phyloP scores from a whole-genome alignment of 2,888 invertebrate genomes.

The Camponotus fellah region DNA sequence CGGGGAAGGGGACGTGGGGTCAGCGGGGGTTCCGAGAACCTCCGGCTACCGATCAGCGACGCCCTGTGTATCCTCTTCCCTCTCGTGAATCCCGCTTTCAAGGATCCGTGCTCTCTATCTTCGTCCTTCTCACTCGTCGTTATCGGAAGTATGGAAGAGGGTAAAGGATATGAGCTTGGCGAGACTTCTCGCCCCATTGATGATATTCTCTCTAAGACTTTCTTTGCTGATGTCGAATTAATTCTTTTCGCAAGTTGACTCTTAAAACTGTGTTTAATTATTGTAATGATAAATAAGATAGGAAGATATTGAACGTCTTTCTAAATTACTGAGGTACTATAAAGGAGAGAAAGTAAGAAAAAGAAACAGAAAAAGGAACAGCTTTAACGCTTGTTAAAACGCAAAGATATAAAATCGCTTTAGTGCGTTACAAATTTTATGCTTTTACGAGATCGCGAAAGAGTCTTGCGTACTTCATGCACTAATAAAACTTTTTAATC shows the following conservation, averaged over 20 bases:
- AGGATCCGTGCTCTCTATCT: not conserved
- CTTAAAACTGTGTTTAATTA: not conserved
- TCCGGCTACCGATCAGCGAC: slow-evolving; percentile 74
- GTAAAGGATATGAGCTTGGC: slow-evolving; percentile 29
- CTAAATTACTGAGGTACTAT: not conserved
- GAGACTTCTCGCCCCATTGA: not conserved
- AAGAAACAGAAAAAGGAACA: slow-evolving; percentile 13
- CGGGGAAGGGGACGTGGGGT: slow-evolving; percentile 28
- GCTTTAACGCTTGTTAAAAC: slow-evolving; percentile 64
- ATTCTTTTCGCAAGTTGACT: not conserved
- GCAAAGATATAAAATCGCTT: slow-evolving; percentile 66
- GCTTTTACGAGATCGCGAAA: slow-evolving; percentile 69
- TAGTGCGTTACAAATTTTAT: slow-evolving; percentile 63
- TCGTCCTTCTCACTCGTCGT: slow-evolving; percentile 25
- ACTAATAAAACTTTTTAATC: not conserved
- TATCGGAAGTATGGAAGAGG: slow-evolving; percentile 1
- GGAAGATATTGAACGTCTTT: not conserved
- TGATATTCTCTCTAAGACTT: not conserved
- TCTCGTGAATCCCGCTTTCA: not conserved
- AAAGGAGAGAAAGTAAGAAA: not conserved
- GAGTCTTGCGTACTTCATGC: slow-evolving; percentile 41
- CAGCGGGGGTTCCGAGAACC: slow-evolving; percentile 63
- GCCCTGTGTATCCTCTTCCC: slow-evolving; percentile 47
- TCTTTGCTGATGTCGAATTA: not conserved
- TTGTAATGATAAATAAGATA: not conserved